phyloP scores from a whole-genome alignment of 1,140 invertebrate species.

The Sitophilus oryzae region DNA sequence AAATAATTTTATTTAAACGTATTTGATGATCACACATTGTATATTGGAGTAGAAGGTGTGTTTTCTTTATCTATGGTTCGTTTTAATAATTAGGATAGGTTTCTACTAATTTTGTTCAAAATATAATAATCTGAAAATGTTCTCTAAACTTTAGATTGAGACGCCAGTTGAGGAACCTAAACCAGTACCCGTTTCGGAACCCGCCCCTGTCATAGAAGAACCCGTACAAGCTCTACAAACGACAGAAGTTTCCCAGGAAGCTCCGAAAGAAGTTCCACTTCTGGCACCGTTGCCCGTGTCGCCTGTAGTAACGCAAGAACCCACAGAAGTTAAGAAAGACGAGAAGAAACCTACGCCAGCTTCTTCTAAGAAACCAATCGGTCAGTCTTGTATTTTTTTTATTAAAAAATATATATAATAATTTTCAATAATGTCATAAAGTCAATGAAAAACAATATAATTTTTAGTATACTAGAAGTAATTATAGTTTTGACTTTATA shows the following conservation, averaged over 20 bases:
- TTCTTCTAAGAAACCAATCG: slow-evolving; percentile 7
- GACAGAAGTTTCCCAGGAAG: slow-evolving; percentile 26
- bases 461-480: too few species aligned
- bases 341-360: slow-evolving; percentile 16
- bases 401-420: neutral
- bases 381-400: neutral
- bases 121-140: too few species aligned
- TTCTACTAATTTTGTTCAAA: too few species aligned
- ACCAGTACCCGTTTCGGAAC: neutral
- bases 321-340: slow-evolving; percentile 7
- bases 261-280: slow-evolving; percentile 30
- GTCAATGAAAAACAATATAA: too few species aligned
- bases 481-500: too few species aligned
- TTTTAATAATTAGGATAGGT: too few species aligned
- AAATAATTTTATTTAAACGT: too few species aligned
- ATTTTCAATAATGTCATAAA: too few species aligned
- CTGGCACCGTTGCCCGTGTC: neutral
- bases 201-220: slow-evolving; percentile 2
- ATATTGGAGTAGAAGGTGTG: too few species aligned
- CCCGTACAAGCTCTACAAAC: slow-evolving; percentile 7
- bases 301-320: neutral
- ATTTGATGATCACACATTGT: neutral
- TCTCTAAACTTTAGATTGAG: slow-evolving; percentile 12
- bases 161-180: neutral
- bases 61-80: too few species aligned